A percentile compares a stretch with the other conserved stretches of the same genome.
Conservation (phyloP, 2,113 vertebrate genomes). For the Uria lomvia region DNA sequence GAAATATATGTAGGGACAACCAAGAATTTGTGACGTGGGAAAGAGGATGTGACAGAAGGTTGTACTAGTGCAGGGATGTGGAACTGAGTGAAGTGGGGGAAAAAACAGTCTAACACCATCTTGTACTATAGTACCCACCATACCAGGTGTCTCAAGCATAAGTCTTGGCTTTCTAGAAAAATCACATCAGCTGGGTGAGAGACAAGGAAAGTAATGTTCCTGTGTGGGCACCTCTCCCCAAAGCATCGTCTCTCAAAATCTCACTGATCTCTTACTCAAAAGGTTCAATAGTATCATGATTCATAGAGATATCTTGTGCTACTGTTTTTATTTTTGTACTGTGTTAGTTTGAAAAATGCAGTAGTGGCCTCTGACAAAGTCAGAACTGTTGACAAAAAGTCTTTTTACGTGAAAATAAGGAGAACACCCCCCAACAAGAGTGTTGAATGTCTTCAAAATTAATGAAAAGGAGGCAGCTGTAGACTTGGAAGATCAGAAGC, state of each 20-base stretch:
- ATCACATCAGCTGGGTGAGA: neutral
- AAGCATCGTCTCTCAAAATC: neutral
- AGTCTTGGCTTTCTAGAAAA: neutral
- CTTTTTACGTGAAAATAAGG: neutral
- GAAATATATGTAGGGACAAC: neutral
- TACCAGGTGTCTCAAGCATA: neutral
- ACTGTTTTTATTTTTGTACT: neutral
- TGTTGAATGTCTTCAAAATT: neutral
- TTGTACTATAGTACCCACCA: neutral
- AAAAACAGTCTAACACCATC: neutral
- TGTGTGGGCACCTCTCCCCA: no score
- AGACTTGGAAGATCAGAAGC: neutral
- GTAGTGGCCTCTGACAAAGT: neutral
- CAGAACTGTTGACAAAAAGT: neutral
- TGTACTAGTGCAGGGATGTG: neutral
- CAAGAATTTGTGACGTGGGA: neutral
- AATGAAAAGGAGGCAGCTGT: neutral
- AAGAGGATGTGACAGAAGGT: rapidly evolving
- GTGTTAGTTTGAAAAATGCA: neutral
- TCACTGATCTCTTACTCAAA: neutral
- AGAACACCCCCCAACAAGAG: neutral
- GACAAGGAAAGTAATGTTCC: neutral
- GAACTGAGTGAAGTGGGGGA: neutral
- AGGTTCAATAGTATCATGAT: neutral
- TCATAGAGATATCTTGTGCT: neutral